Evolutionary conservation across 2,797 vertebrate species (phyloP).

Genomic region (Thripadectes ignobilis): DNA sequence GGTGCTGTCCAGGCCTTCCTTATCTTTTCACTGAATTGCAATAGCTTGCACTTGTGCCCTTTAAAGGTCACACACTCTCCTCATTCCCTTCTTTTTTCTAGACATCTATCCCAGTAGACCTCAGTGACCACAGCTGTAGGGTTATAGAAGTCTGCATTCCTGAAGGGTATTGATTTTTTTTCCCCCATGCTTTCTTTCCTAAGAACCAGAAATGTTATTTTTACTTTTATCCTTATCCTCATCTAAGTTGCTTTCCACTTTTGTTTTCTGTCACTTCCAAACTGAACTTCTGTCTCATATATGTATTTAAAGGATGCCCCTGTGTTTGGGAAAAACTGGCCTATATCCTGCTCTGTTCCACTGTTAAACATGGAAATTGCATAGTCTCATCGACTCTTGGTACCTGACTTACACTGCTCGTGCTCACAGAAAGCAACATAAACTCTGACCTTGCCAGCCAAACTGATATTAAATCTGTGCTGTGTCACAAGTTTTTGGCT

Average conservation of each 20-base stretch:
- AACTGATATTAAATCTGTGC: not conserved
- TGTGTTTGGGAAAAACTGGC: not conserved
- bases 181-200: not conserved
- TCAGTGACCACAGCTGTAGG: not conserved
- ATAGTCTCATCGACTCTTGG: not conserved
- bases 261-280: not conserved
- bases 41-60: not conserved
- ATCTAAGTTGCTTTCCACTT: not conserved
- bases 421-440: not conserved
- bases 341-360: not conserved
- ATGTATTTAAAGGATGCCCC: not conserved
- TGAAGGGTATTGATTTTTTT: not conserved
- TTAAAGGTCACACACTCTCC: not conserved
- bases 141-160: not conserved
- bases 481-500: not conserved
- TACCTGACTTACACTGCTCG: not conserved
- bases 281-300: not conserved
- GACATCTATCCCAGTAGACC: not conserved
- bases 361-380: not conserved
- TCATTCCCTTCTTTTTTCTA: not conserved
- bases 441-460: not conserved
- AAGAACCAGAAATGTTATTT: not conserved
- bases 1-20: not conserved
- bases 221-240: not conserved
- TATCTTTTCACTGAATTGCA: not conserved